Base-by-base conservation (phyloP, 2,888 invertebrate species). In the Oscheius sp. region DNA sequence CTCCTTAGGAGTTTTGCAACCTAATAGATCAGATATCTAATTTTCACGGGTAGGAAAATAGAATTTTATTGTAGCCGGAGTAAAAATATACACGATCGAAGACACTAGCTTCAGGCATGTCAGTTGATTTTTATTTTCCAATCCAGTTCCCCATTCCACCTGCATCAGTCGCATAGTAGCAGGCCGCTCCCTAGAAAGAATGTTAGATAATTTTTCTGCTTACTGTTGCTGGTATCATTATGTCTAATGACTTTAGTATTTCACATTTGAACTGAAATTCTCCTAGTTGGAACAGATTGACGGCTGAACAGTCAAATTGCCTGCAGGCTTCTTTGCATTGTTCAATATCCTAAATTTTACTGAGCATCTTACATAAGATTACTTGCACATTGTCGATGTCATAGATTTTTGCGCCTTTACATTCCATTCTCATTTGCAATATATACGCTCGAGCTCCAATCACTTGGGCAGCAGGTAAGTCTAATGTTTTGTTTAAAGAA, bases 291-390 rank as follows among this genome's bases (percentile, higher is more conserved):
- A 78, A 84, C 0, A 84, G 77, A 67, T 84, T 84, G 22, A 84
- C 84, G 28, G 82, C 84, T 17, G 73, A 75, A 59, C 84, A 84
- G 38, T 84, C 80, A 57, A 82, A 80, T 54, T 82, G 81, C 14
- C 82, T 73, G 50, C 84, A 84, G 1, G 84, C 83, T 56, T 82
- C 80, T 64, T 84, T 83, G 73, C 84, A 84, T 57, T 84, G 82
- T 51, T 84, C 84, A 57, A 84, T 82, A 66, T 84, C 84, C 80
- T 83, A 3, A 82, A 75, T 41, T 41, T 41, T 41, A 4, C 47
- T n/a, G n/a, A n/a, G n/a, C n/a, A n/a, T n/a, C n/a, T n/a, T n/a
- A n/a, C n/a, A 22, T 47, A 3, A 22, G 24, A 22, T 3, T 24
- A 47, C 47, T 24, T 47, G 54, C 2, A 54, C 54, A 33, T 54